Conservation (phyloP, 1,140 invertebrate species). For the Himalopsyche phryganea region DNA sequence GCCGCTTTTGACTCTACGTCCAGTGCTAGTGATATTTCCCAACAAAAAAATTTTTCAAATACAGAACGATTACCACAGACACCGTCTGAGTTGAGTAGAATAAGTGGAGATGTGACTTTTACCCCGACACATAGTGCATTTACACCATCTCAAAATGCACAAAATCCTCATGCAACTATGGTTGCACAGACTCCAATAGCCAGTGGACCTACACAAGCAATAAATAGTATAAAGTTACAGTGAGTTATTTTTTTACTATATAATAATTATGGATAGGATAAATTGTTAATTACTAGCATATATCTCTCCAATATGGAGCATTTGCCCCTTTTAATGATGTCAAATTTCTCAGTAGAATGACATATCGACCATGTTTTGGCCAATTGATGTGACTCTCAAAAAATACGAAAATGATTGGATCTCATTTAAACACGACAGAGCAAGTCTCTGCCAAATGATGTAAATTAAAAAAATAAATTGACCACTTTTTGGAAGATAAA, state of each 20-base stretch:
- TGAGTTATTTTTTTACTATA: slow-evolving; percentile 40
- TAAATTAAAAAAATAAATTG: no score
- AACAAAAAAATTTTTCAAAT: background rate
- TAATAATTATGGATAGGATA: no score
- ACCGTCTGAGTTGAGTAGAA: slow-evolving; percentile 15
- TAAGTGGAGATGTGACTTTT: slow-evolving; percentile 28
- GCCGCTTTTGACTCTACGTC: background rate
- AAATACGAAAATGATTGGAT: no score
- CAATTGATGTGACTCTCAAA: no score
- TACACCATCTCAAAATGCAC: slow-evolving; percentile 22
- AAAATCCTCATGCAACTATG: slow-evolving; percentile 49
- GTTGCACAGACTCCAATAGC: slow-evolving; percentile 46
- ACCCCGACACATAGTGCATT: slow-evolving; percentile 26
- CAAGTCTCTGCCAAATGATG: no score
- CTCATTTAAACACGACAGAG: no score
- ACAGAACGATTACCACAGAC: slow-evolving; percentile 8
- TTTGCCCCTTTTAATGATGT: no score
- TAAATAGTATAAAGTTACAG: slow-evolving; percentile 51
- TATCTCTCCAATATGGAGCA: no score
- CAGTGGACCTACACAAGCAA: slow-evolving; percentile 47
- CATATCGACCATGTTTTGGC: no score
- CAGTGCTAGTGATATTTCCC: slow-evolving; percentile 9
- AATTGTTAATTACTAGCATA: no score
- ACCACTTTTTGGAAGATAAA: no score
- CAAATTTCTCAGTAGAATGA: no score